These are phyloP conservation scores for Apodemia duryi DNA, from an alignment of 2,888 invertebrate species.

Conservation along the genomic window DNA sequence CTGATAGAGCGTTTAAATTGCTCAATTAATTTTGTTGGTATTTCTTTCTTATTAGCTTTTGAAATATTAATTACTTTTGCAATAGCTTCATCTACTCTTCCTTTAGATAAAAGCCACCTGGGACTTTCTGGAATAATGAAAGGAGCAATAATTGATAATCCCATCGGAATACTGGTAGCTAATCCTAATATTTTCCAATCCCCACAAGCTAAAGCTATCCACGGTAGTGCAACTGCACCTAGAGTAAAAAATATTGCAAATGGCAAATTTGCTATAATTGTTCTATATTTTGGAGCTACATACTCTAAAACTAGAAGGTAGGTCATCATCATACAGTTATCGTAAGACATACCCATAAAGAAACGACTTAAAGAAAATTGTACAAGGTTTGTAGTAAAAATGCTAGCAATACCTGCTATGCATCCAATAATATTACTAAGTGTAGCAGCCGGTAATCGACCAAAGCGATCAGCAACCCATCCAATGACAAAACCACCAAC, in stretches of 20 bases:
- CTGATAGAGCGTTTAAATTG: constrained; percentile 40
- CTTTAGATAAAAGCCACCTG: constrained; percentile 55
- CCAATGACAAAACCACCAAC: constrained; percentile 53
- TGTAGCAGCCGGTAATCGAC: constrained; percentile 50
- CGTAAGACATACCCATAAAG: constrained; percentile 58
- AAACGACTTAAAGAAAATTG: constrained; percentile 52
- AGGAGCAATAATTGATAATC: constrained; percentile 44
- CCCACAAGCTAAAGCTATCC: constrained; percentile 54
- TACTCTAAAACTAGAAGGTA: constrained; percentile 56
- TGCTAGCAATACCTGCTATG: constrained; percentile 45
- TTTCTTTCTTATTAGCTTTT: constrained; percentile 46
- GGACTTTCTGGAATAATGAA: constrained; percentile 59
- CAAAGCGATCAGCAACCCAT: constrained; percentile 54
- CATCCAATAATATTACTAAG: constrained; percentile 50
- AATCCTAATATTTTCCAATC: constrained; percentile 54
- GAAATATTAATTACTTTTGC: constrained; percentile 45
- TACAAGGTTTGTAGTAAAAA: constrained; percentile 43
- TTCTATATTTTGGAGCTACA: constrained; percentile 55
- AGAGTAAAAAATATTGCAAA: constrained; percentile 50
- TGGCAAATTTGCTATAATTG: constrained; percentile 51
- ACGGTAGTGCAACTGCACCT: constrained; percentile 46
- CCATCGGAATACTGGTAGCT: constrained; percentile 53
- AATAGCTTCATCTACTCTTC: constrained; percentile 49
- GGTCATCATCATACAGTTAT: constrained; percentile 59
- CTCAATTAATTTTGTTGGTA: constrained; percentile 44